Evolutionary conservation across 2,113 vertebrate species (phyloP).

Genomic region (Morphnarchus princeps): DNA sequence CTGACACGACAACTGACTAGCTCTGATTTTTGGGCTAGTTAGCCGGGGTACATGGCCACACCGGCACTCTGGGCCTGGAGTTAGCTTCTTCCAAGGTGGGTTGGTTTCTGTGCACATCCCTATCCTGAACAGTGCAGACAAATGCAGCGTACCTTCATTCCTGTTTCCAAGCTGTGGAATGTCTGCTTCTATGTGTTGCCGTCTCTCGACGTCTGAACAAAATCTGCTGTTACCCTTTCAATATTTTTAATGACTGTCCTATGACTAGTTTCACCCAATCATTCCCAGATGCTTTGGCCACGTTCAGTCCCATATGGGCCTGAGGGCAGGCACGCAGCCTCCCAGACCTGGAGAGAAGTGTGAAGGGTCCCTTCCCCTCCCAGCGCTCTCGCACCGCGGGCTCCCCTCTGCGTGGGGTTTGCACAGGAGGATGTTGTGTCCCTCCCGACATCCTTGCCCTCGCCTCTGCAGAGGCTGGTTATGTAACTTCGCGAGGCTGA

Average conservation of each 20-base stretch:
- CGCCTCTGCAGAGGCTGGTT: neutral
- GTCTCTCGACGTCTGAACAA: neutral
- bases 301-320: neutral
- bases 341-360: neutral
- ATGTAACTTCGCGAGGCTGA: neutral
- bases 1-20: neutral
- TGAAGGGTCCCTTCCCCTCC: neutral
- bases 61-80: rapidly evolving
- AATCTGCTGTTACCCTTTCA: neutral
- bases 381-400: rapidly evolving
- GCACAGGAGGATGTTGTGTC: neutral
- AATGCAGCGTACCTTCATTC: neutral
- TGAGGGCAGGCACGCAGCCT: neutral
- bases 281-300: neutral
- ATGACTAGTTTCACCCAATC: neutral
- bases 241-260: neutral
- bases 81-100: neutral
- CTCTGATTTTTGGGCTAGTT: neutral
- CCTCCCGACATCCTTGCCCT: neutral
- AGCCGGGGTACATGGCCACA: neutral
- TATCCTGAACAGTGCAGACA: neutral
- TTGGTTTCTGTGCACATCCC: neutral
- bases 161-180: neutral
- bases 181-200: neutral
- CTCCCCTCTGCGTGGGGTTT: neutral